Conservation (phyloP, 2,113 vertebrate species). For the Dendrocopos noguchii region DNA sequence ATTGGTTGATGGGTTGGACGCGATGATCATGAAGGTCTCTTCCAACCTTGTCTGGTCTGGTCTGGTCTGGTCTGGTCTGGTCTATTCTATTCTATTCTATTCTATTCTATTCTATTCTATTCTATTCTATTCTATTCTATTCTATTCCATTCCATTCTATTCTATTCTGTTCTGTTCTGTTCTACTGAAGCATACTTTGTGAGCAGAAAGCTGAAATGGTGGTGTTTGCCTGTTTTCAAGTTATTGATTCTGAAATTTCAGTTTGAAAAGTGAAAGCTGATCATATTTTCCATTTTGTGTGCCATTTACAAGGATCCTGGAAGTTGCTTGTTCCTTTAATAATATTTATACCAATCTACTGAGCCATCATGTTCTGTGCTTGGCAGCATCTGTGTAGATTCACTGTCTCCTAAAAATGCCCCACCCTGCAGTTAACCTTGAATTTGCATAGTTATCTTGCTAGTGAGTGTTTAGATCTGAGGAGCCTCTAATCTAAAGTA, state of each 20-base stretch:
- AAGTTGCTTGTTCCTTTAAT: background rate
- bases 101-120: no score
- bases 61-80: no score
- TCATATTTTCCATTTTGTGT: background rate
- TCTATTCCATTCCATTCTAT: no score
- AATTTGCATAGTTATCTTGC: background rate
- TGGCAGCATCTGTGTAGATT: background rate
- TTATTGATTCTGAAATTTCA: background rate
- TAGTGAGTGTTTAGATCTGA: background rate
- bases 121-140: no score
- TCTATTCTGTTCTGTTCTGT: no score
- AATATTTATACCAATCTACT: background rate
- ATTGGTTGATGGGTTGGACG: no score
- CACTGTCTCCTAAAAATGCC: background rate
- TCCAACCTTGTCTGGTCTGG: no score
- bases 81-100: no score
- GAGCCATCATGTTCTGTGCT: background rate
- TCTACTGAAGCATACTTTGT: background rate
- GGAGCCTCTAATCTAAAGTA: background rate
- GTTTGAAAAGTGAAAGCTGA: background rate
- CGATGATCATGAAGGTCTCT: no score
- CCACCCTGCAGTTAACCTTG: rapidly evolving
- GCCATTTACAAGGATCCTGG: background rate
- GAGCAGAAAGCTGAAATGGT: background rate
- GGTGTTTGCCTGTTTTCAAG: background rate